Evolutionary conservation across 2,113 vertebrate genomes (phyloP).

Genomic region (Hippocampus barbouri): DNA sequence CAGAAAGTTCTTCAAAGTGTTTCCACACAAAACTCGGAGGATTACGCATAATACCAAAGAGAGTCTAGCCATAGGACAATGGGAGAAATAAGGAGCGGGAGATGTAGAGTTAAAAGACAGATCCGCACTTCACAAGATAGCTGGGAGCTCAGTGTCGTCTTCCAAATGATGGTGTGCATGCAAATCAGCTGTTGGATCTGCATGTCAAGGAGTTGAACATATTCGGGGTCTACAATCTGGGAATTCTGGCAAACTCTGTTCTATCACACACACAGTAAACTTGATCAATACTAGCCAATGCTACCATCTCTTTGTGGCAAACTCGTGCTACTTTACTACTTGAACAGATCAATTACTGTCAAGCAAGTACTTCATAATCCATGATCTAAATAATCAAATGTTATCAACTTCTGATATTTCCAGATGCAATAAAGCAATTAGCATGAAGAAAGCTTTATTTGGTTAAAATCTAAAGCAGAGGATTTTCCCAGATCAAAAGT

Average conservation of each 20-base stretch:
- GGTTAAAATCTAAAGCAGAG: not conserved
- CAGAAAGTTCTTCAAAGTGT: constrained; percentile 11
- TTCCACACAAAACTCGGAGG: constrained; percentile 19
- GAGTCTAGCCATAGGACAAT: constrained; percentile 35
- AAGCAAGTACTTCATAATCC: not conserved
- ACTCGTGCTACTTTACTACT: not conserved
- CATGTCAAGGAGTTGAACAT: constrained; percentile 29
- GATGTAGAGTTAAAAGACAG: constrained; percentile 44
- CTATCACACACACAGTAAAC: not conserved
- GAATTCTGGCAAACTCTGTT: constrained; percentile 2
- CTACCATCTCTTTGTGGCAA: not conserved
- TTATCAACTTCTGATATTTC: no score
- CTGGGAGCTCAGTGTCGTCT: constrained; percentile 30
- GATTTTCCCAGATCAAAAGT: not conserved
- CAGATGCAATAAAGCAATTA: no score
- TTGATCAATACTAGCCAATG: not conserved
- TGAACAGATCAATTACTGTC: not conserved
- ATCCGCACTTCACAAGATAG: constrained; percentile 51
- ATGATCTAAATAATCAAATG: no score
- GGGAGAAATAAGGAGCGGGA: constrained; percentile 34
- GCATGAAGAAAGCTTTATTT: not conserved
- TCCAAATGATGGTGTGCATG: constrained; percentile 37
- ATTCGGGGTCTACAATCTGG: constrained; percentile 15
- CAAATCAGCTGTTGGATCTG: constrained; percentile 49
- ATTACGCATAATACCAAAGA: constrained; percentile 35